Conservation (phyloP, 2,113 vertebrate species). For the Macrotus californicus region DNA sequence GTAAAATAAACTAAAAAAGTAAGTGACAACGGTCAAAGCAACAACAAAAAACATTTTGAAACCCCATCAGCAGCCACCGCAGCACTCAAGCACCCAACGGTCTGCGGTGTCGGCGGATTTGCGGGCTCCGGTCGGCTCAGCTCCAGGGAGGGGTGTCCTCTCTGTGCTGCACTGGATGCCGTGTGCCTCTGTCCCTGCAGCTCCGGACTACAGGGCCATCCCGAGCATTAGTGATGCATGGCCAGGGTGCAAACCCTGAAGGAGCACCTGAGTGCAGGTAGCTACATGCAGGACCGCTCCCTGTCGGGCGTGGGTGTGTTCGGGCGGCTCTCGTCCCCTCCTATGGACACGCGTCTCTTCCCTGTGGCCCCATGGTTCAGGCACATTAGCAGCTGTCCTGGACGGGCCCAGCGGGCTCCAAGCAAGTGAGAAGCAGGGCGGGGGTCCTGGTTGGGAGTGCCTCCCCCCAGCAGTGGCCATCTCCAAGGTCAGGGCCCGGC, state of each 20-base stretch:
- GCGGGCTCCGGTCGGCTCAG: fast-evolving
- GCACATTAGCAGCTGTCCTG: slow-evolving; percentile 92
- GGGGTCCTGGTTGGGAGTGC: background rate
- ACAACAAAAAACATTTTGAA: too few species aligned
- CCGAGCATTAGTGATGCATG: slow-evolving; percentile 89
- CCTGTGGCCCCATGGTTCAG: slow-evolving; percentile 96
- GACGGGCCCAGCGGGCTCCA: slow-evolving; percentile 82
- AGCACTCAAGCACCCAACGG: fast-evolving
- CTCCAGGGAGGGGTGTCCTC: fast-evolving
- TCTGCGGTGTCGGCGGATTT: background rate
- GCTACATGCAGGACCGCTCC: slow-evolving; percentile 93
- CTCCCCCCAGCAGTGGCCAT: fast-evolving
- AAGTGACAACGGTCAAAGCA: too few species aligned
- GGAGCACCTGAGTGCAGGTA: slow-evolving; percentile 91
- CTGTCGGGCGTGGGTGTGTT: slow-evolving; percentile 91
- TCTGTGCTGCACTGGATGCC: slow-evolving; percentile 52
- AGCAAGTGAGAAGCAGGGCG: slow-evolving; percentile 89
- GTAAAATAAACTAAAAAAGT: too few species aligned
- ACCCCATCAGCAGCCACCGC: too few species aligned
- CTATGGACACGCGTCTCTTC: slow-evolving; percentile 84
- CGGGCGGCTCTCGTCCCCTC: slow-evolving; percentile 85
- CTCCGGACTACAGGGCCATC: slow-evolving; percentile 89
- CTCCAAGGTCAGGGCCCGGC: background rate
- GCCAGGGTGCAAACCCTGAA: slow-evolving; percentile 88
- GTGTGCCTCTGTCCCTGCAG: slow-evolving; percentile 90